Evolutionary conservation across 2,797 vertebrate species (phyloP), one percentile per base, ranked within the genome.

Genomic region (Gallinago stenura): DNA sequence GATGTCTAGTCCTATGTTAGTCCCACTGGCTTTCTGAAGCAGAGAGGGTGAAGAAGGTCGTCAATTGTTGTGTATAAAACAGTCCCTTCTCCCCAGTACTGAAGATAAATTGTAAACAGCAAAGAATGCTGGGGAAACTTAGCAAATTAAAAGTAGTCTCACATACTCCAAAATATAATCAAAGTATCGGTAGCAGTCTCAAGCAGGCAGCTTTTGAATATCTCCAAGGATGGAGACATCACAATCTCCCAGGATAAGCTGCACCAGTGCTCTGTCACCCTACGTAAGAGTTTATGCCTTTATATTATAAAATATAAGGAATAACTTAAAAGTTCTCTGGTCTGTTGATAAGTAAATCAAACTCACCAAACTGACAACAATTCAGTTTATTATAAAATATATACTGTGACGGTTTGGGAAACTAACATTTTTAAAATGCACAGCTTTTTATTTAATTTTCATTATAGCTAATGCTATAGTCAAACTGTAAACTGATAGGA

Each of bases 331-430:
- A 54, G 31, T 78, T 76, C 39, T 56, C 37, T 39, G 48, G 10
- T n/a, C n/a, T 86, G n/a, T 62, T 71, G 39, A 37, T 57, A 86
- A 81, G 83, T 87, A 93, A 93, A 81, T 76, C 15, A 53, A 84
- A 28, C 26, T 58, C 20, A 7, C 6, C 37, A 46, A 90, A 69
- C 57, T 53, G 19, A n/a, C 15, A 48, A 37, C 86, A 60, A 33
- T 20, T 65, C 11, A 48, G 30, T 37, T 45, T 57, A 46, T 58
- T 25, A 30, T 56, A 71, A 65, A 78, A 48, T 73, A 75, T 4
- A 9, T 35, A 41, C 33, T 61, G 26, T 73, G 19, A 51, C 11
- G 30, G n/a, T 84, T 86, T 68, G 12, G 15, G 9, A 54, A 56
- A 33, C 19, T 16, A 54, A 12, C 6, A 26, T 53, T 39, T 89